These are phyloP conservation scores for Romanomermis culicivorax DNA, from an alignment of 2,888 invertebrate species.

Conservation along the genomic window DNA sequence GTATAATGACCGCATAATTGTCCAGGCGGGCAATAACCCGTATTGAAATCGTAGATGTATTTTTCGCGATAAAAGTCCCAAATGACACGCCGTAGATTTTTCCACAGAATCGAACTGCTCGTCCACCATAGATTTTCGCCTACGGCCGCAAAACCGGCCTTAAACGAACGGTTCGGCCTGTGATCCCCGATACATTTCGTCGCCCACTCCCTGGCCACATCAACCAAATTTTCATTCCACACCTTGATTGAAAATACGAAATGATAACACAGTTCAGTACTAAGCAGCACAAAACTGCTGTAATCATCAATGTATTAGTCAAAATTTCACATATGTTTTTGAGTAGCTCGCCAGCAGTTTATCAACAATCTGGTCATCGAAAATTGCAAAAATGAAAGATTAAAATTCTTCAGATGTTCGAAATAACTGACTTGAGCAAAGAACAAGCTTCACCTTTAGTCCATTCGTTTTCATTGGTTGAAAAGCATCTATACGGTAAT, in stretches of 20 bases:
- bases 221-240: slow-evolving; percentile 11
- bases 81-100: slow-evolving; percentile 4
- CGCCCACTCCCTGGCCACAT: slow-evolving; percentile 7
- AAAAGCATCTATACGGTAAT: no score
- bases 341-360: no score
- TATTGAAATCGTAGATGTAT: slow-evolving; percentile 6
- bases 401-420: no score
- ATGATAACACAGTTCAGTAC: no score
- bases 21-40: slow-evolving; percentile 5
- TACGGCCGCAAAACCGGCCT: slow-evolving; percentile 2
- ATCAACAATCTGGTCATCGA: no score
- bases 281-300: no score
- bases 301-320: no score
- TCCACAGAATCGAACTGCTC: slow-evolving; percentile 5
- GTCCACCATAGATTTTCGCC: slow-evolving; percentile 14
- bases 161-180: background rate
- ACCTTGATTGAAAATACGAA: slow-evolving; percentile 4
- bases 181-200: slow-evolving; percentile 10
- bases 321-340: no score
- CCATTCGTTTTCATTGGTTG: no score
- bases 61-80: slow-evolving; percentile 12
- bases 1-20: slow-evolving; percentile 13
- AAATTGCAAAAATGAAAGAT: no score
- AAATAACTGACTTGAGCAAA: no score
- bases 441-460: no score